Base-by-base conservation (phyloP, 2,797 vertebrate genomes). In the Tiaroga cobitis region DNA sequence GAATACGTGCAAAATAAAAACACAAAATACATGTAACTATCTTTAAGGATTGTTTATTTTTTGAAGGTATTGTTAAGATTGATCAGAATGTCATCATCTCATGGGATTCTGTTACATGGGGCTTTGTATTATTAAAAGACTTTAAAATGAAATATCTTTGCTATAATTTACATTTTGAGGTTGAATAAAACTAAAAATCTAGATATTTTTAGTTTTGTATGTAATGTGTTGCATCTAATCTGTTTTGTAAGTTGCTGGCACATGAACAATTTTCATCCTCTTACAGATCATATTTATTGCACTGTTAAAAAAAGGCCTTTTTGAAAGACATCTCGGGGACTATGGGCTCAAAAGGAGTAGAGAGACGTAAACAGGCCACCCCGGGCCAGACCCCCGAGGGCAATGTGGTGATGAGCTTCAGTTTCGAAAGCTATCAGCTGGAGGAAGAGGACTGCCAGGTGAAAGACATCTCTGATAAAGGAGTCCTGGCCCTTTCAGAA, bases 361-460 rank as follows among this genome's bases (percentile, higher is more conserved):
- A 97, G 85, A 94, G 93, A 78, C 95, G 96, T 91, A 95, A 95
- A 94, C 96, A 95, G 76, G 86, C 95, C 88, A 95, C 95, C 15
- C 91, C 94, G 0, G 92, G 34, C 0, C 94, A 92, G 75, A 96
- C 95, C 0, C 96, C 96, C 0, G 95, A 95, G 69, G 90, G 94
- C 8, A 94, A 96, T 8, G 93, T 97, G 91, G 96, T 96, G 91
- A 96, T 97, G 95, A 98, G 97, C 95, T 99, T 97, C 93, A 97
- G 97, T 93, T 97, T 98, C 1, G 96, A 98, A 92, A 96, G 96
- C 61, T 97, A 97, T 94, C 97, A 96, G 92, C 95, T 97, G 93
- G 97, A 98, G 89, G 97, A 97, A 89, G 96, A 96, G 8, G 96
- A 96, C 86, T 93, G 95, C 49, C 95, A 92, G 75, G 88, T 91